Base-by-base conservation (phyloP, 2,113 vertebrate genomes). In the Eulacestoma nigropectus region DNA sequence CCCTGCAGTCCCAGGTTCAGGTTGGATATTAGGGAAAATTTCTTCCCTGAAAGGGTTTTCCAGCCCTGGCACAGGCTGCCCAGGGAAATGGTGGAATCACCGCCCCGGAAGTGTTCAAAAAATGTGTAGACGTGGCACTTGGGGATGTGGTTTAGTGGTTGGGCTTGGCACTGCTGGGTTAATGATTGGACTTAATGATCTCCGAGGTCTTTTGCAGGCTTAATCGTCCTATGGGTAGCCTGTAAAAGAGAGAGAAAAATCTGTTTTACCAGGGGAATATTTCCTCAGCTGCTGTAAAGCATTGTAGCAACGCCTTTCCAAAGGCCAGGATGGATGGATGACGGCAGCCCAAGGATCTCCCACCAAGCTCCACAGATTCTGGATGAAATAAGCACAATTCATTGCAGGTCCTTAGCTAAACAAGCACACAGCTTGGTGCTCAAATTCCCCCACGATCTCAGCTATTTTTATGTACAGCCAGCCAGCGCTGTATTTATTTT, bases 401-500 rank as follows among this genome's bases (percentile, higher is more conserved):
- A 76, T 70, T 49, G 63, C 52, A 50, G 91, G 76, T 77, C 82
- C 76, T 96, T 74, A 90, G 60, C 84, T 93, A 96, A 89, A 65
- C 82, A 81, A 90, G 76, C 90, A 84, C 95, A 88, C 50, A 81
- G 60, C 87, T 94, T 87, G 87, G 81, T 47, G 25, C 85, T 91
- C 59, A 18, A 74, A 92, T 64, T 76, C 77, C 87, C 72, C 62
- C 84, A 87, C 64, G 3, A 41, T 19, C 82, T 8, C 72, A 2
- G 10, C 59, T 93, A 70, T 79, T 92, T 93, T 96, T 88, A 91
- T 37, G 62, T 60, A 68, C 70, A 82, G 84, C 53, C 82, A 94
- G 55, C 41, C 79, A 86, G 64, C n/a, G 57, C 68, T 78, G 32
- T 83, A 46, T 84, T 94, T 96, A 86, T 96, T 90, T 93, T 84